Base-by-base conservation (phyloP, 1,140 invertebrate genomes). In the Steinernema khuongi region DNA sequence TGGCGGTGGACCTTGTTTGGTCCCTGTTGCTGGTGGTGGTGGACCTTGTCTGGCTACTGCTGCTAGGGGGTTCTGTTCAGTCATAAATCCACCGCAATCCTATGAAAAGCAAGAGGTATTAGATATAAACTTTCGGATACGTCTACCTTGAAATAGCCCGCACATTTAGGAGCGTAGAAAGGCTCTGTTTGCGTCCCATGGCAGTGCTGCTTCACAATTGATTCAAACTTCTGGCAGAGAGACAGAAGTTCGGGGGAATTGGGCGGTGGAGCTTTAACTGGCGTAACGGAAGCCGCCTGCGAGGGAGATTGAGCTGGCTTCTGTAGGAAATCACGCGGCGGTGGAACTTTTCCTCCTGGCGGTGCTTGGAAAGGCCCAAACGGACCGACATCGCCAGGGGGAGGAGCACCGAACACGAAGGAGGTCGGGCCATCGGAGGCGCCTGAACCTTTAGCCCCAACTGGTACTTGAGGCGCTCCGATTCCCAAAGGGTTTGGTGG, bases 11-110 rank as follows among this genome's bases (percentile, higher is more conserved):
- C n/a, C 74, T 70, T 17, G 74, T 70, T 70, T 77, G 74, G n/a
- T n/a, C n/a, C n/a, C n/a, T n/a, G n/a, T n/a, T n/a, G n/a, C 50
- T 60, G 14, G 14, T 17, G 50, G 14, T 72, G 19, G 50, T 69
- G 36, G 76, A 72, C n/a, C 74, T 70, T 17, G 74, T 70, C 66
- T 77, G 1, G 76, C 43, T 30, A 72, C 50, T 26, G 73, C 72
- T 18, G 71, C 32, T 66, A 74, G 74, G 22, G 60, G 29, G 32
- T 76, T 60, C 31, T 72, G 71, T 31, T 77, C 72, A 70, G 36
- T 7, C n/a, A 41, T 41, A 41, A 41, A 41, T 41, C 7, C 7
- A 41, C 7, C n/a, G n/a, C 36, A 41, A 41, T 41, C 36, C 36
- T 41, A n/a, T n/a, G 36, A 41, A 41, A 41, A 41, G n/a, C n/a